A percentile compares a stretch with the other conserved stretches of the same genome.
Evolutionary conservation across 2,113 vertebrate species (phyloP).

Genomic region (Geothlypis trichas): DNA sequence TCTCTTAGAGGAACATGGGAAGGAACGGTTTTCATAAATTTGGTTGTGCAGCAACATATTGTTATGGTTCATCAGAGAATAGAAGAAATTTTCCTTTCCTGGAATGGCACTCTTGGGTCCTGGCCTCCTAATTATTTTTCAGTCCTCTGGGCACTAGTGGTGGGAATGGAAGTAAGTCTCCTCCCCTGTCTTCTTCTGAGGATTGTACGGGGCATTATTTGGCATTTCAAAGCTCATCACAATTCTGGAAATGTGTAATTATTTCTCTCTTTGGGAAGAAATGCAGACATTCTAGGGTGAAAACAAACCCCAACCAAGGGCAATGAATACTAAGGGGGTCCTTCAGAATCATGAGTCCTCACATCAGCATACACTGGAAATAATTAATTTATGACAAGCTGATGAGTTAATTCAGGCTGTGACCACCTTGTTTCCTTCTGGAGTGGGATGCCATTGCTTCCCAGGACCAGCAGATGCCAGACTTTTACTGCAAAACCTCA

Average conservation of each 20-base stretch:
- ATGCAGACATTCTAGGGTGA: neutral
- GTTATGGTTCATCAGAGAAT: neutral
- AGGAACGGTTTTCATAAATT: neutral
- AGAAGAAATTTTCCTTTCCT: neutral
- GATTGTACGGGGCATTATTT: neutral
- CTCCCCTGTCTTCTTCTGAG: neutral
- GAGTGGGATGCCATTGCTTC: slow-evolving; percentile 2
- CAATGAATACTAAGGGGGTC: neutral
- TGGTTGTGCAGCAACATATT: neutral
- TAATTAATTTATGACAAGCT: neutral
- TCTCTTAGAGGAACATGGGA: neutral
- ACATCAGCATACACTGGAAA: neutral
- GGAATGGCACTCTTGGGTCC: neutral
- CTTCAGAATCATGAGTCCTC: neutral
- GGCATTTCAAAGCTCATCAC: neutral
- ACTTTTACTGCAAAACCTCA: slow-evolving; percentile 73
- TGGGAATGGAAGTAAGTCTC: neutral
- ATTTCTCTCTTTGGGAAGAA: neutral
- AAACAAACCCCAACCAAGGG: neutral
- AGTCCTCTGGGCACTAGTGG: neutral
- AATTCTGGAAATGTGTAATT: accelerated
- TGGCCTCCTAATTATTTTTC: neutral
- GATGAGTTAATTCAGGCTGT: neutral
- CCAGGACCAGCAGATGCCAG: slow-evolving; percentile 78
- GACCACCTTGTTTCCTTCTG: neutral